These are phyloP conservation scores for Zosterops borbonicus DNA, from an alignment of 2,113 vertebrate genomes.

Conservation along the genomic window DNA sequence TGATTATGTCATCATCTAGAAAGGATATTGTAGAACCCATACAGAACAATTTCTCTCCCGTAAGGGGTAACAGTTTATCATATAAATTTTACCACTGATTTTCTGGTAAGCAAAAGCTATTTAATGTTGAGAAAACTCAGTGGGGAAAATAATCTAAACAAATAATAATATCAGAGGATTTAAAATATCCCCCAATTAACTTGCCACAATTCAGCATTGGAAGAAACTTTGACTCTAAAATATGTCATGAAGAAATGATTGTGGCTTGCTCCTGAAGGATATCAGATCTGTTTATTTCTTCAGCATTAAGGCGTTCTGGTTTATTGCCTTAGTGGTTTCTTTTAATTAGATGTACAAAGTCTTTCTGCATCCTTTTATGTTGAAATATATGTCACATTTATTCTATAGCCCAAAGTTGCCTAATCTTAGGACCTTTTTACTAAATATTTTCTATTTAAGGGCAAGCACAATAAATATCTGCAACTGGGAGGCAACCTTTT, in stretches of 20 bases:
- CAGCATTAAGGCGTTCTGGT: neutral
- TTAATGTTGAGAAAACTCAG: neutral
- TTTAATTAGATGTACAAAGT: neutral
- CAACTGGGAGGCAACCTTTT: neutral
- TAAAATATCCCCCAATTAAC: neutral
- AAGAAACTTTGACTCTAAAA: neutral
- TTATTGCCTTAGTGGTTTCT: neutral
- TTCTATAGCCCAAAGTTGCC: neutral
- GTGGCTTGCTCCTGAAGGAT: neutral
- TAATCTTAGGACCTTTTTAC: neutral
- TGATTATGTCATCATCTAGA: neutral
- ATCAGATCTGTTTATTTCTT: neutral
- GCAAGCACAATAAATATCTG: neutral
- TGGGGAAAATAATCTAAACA: neutral
- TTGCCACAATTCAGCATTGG: neutral
- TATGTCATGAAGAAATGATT: neutral
- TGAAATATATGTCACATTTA: neutral
- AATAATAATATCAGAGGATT: neutral
- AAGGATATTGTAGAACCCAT: neutral
- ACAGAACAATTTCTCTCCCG: neutral
- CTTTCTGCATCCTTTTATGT: neutral
- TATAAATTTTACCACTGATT: neutral
- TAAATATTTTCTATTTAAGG: neutral
- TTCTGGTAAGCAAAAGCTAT: neutral
- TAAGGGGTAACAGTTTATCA: neutral